phyloP scores from a whole-genome alignment of 1,140 invertebrate species.

The Panonychus citri region DNA sequence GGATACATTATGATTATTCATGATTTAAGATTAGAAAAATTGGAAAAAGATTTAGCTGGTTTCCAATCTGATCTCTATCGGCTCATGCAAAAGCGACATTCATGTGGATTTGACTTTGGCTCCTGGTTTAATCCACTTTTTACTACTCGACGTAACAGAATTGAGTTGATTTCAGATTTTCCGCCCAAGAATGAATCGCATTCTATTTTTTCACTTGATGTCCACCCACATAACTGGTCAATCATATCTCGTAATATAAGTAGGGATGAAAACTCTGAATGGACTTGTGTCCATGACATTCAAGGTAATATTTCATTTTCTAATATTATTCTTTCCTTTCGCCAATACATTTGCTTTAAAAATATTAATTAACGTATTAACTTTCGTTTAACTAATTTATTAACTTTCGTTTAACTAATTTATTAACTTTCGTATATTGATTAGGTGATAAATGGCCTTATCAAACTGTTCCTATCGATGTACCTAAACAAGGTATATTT shows the following conservation, averaged over 20 bases:
- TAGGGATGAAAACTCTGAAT: slow-evolving; percentile 61
- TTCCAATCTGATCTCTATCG: slow-evolving; percentile 74
- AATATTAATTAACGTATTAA: no score
- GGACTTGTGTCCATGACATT: slow-evolving; percentile 80
- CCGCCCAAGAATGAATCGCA: slow-evolving; percentile 59
- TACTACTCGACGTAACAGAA: slow-evolving; percentile 46
- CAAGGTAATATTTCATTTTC: no score
- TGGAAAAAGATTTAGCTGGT: slow-evolving; percentile 51
- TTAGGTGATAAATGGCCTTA: not conserved
- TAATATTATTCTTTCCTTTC: no score
- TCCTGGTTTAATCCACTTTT: slow-evolving; percentile 43
- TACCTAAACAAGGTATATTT: slow-evolving; percentile 1
- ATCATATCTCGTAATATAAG: slow-evolving; percentile 64
- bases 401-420: not conserved
- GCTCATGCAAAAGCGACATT: slow-evolving; percentile 50
- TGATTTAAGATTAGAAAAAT: slow-evolving; percentile 51
- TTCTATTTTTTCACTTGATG: slow-evolving; percentile 63
- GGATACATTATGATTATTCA: slow-evolving; percentile 75
- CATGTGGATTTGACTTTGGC: slow-evolving; percentile 19
- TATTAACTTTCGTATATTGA: not conserved
- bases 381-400: no score
- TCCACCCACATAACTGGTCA: slow-evolving; percentile 77
- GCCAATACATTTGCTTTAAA: no score
- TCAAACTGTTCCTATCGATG: not conserved
- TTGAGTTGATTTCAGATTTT: slow-evolving; percentile 74